Base-by-base conservation (phyloP, 2,797 vertebrate species). In the Halcyon badia region DNA sequence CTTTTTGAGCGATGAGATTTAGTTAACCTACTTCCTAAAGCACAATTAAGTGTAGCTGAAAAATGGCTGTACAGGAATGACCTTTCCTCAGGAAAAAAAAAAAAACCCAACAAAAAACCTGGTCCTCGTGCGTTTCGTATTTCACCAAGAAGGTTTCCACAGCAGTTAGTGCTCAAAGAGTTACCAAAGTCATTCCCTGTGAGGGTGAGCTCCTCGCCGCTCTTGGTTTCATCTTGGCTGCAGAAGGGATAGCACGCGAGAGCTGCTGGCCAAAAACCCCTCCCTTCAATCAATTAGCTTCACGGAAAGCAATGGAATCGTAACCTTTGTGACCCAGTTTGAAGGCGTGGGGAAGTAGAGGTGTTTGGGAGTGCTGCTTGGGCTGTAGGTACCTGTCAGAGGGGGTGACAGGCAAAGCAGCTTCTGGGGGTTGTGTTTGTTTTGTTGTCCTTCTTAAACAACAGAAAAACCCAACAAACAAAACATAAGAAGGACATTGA, bases 21-120 rank as follows among this genome's bases (percentile, higher is more conserved):
- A 46, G 51, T 90, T 94, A 84, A 84, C 65, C 86, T 77, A 4
- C 49, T 81, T 81, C 39, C 41, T 30, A 52, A 49, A 80, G 60
- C 48, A 52, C 85, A 48, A 39, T 76, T 37, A 80, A 48, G 54
- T 2, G 49, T 15, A 48, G 78, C 54, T 89, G 86, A 80, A 22
- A 39, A 80, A 75, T 62, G 73, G 78, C 73, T 87, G n/a, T 11
- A 6, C 28, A 76, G 54, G 26, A 71, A 14, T 71, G 82, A 89
- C 89, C 69, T 80, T 71, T 79, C 52, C 68, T 75, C 64, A 25
- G 25, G 39, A 28, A 15, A 33, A 41, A 12, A 30, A 26, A 13
- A 7, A 26, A 33, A 11, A 7, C 8, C 7, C 6, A 18, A 39
- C 35, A 12, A 26, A 31, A 44, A 13, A 7, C 10, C 49, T 14